Conservation (phyloP, 1,140 invertebrate genomes). For the Rhopalosiphum padi region DNA sequence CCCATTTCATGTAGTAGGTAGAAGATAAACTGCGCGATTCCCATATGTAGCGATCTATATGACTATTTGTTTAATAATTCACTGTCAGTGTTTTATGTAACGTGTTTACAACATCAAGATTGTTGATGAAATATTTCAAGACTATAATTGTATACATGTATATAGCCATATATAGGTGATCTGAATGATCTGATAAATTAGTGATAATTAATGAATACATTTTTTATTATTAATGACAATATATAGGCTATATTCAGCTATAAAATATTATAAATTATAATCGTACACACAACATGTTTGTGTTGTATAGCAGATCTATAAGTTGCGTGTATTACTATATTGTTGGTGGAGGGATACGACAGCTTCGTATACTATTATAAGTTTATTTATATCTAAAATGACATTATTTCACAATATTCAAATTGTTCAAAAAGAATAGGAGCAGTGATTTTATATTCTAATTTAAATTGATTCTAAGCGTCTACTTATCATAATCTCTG, state of each 20-base stretch:
- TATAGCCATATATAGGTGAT: background rate
- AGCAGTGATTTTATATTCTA: background rate
- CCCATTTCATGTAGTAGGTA: too few species aligned
- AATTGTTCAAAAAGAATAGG: background rate
- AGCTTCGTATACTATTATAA: background rate
- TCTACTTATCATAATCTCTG: background rate
- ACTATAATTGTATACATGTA: background rate
- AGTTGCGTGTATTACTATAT: too few species aligned
- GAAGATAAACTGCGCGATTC: background rate
- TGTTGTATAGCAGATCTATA: background rate
- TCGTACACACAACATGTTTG: background rate
- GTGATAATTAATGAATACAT: too few species aligned
- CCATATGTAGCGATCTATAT: background rate
- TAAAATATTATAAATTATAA: background rate
- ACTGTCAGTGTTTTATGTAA: background rate
- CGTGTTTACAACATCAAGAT: background rate
- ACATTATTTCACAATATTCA: background rate
- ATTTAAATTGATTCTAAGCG: background rate
- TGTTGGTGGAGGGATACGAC: too few species aligned
- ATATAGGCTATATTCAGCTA: background rate
- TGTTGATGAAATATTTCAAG: background rate
- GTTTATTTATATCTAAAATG: background rate
- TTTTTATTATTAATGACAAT: background rate
- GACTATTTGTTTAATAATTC: background rate
- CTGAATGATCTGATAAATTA: background rate